phyloP scores from a whole-genome alignment of 2,888 invertebrate genomes.

The Onchidella celtica region DNA sequence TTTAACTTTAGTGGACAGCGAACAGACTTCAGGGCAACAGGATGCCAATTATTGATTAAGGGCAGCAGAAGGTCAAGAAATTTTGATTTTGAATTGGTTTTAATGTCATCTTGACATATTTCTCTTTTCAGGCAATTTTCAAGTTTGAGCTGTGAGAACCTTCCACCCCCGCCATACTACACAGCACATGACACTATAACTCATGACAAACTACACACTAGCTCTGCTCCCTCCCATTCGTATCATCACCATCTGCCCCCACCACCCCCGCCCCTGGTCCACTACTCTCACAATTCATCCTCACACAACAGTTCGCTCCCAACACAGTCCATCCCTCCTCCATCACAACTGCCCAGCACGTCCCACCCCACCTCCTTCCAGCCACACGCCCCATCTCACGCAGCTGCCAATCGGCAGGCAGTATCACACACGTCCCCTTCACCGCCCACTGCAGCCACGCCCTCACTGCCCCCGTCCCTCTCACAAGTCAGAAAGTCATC shows the following conservation, averaged over 20 bases:
- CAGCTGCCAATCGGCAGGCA: slow-evolving; percentile 35
- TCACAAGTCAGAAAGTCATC: slow-evolving; percentile 15
- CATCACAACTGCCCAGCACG: not conserved
- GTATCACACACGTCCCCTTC: slow-evolving; percentile 14
- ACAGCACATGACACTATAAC: slow-evolving; percentile 23
- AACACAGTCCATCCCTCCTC: not conserved
- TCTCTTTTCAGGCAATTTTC: slow-evolving; percentile 55
- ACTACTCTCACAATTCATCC: slow-evolving; percentile 35
- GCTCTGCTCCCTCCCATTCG: not conserved
- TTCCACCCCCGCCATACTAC: slow-evolving; percentile 34
- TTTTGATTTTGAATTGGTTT: too few relatives aligned
- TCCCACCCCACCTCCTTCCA: not conserved
- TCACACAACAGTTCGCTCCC: slow-evolving; percentile 38
- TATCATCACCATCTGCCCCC: slow-evolving; percentile 29
- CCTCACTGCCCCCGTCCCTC: slow-evolving; percentile 17
- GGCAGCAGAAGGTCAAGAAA: too few relatives aligned
- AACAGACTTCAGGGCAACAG: too few relatives aligned
- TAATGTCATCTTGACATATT: too few relatives aligned
- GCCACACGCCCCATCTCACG: not conserved
- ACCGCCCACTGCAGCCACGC: slow-evolving; percentile 22
- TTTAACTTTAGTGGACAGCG: too few relatives aligned
- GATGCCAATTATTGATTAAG: too few relatives aligned
- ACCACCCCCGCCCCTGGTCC: slow-evolving; percentile 7
- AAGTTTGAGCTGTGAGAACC: slow-evolving; percentile 55
- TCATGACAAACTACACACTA: slow-evolving; percentile 9